Conservation (phyloP, 2,113 vertebrate genomes). For the Ramphastos sulfuratus region DNA sequence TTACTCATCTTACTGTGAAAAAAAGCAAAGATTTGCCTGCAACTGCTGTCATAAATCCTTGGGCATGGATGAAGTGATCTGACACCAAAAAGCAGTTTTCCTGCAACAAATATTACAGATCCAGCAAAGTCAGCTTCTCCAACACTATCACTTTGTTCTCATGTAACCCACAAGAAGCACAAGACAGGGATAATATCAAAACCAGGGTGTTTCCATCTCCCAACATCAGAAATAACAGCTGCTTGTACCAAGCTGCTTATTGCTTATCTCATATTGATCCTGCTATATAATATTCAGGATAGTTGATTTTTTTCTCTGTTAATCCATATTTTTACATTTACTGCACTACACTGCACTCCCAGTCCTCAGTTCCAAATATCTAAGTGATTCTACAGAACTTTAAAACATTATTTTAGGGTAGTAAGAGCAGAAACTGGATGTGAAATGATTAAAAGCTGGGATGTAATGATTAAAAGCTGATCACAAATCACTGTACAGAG, state of each 20-base stretch:
- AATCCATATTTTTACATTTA: not conserved
- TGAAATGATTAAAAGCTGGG: not conserved
- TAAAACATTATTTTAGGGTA: not conserved
- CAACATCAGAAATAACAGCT: not conserved
- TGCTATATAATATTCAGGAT: not conserved
- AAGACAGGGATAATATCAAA: not conserved
- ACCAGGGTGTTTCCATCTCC: not conserved
- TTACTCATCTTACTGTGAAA: constrained; percentile 17
- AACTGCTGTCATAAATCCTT: constrained; percentile 36
- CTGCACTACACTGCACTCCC: not conserved
- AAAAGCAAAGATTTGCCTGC: constrained; percentile 33
- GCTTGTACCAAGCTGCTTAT: not conserved
- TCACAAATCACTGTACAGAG: not conserved
- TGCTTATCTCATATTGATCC: not conserved
- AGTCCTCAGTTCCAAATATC: not conserved
- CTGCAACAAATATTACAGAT: constrained; percentile 25
- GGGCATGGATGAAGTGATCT: constrained; percentile 14
- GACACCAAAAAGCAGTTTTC: constrained; percentile 11
- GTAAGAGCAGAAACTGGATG: not conserved
- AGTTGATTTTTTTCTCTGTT: not conserved
- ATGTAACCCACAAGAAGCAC: not conserved
- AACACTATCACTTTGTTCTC: not conserved
- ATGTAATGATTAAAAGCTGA: not conserved
- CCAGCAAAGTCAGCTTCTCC: constrained; percentile 38
- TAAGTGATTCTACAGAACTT: not conserved